Evolutionary conservation across 2,797 vertebrate species (phyloP).

Genomic region (Pantherophis vulpinus): DNA sequence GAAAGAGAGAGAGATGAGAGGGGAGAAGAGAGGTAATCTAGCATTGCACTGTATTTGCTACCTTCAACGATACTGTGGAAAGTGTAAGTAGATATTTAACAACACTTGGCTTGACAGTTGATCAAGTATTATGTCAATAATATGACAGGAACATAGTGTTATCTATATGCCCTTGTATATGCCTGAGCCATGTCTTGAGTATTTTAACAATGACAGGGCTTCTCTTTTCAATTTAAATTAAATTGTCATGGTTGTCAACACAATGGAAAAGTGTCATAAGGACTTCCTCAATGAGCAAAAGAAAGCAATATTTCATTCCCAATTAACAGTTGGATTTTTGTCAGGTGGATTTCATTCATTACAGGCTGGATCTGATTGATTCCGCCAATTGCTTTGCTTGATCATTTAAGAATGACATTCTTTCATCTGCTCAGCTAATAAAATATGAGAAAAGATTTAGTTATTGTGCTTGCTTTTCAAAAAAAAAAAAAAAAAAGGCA

Average conservation of each 20-base stretch:
- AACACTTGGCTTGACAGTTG: neutral
- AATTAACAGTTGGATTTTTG: neutral
- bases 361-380: neutral
- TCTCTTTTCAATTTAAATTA: neutral
- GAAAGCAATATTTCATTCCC: neutral
- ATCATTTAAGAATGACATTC: neutral
- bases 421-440: neutral
- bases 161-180: neutral
- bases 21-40: neutral
- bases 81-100: neutral
- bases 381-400: neutral
- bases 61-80: neutral
- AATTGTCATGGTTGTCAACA: neutral
- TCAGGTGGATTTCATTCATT: neutral
- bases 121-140: neutral
- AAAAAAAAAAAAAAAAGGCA: neutral
- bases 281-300: neutral
- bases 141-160: neutral
- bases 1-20: no score
- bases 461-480: neutral
- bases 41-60: neutral
- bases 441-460: neutral
- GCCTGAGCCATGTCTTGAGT: neutral
- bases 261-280: constrained; percentile 16
- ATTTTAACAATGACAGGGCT: neutral